Base-by-base conservation (phyloP, 2,797 vertebrate species). In the Acanthurus tractus region DNA sequence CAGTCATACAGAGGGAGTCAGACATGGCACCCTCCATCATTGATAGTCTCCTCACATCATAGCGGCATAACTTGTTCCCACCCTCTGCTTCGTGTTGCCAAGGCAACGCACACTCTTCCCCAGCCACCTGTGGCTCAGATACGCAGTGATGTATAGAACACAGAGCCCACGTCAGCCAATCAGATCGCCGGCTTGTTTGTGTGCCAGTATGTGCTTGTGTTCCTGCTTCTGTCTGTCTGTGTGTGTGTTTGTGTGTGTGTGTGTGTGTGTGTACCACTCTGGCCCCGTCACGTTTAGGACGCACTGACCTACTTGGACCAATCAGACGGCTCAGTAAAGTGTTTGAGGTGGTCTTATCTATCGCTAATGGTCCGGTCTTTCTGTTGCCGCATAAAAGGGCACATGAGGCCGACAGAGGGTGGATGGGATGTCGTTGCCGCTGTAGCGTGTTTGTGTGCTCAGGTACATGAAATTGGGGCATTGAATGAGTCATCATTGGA, bases 11-110 rank as follows among this genome's bases (percentile, higher is more conserved):
- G 38, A 49, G 65, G 40, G 42, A 83, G 8, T 46, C 50, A 57
- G 54, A 76, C 79, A 61, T 65, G 45, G 52, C 42, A 46, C 22
- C 29, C 18, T 49, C 66, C 62, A 59, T 83, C 80, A 88, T 90
- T 84, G 77, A 61, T 49, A 90, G 88, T 87, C 79, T 75, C 58
- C 87, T 84, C 87, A 89, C 82, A 61, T 66, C 69, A n/a, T 8
- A 68, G 49, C 36, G 0, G 65, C 75, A 76, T 67, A 81, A 71
- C 65, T 70, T 81, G 29, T 66, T 50, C 67, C 67, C 63, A 14
- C 70, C 78, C 78, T 64, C 62, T 83, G 73, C 78, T 81, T 79
- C 36, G 9, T 86, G 86, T 90, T 90, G 82, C 84, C 65, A 79
- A 22, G 74, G 86, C 70, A 86, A 84, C 67, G n/a, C 20, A 23